Conservation (phyloP, 64 coral and sea anemone species). For the Orbicella faveolata region DNA sequence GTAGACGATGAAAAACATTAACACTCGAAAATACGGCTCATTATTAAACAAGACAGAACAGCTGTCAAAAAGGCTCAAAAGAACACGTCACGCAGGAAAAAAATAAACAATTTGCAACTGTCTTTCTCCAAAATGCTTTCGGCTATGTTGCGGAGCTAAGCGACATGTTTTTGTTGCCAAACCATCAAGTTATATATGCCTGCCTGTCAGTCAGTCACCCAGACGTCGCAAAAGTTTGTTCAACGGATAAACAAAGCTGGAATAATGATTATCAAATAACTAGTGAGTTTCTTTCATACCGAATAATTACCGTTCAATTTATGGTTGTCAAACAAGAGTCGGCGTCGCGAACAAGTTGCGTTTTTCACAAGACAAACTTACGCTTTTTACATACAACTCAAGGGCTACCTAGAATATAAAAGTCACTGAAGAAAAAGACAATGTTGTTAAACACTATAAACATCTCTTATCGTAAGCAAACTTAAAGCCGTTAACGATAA, state of each 20-base stretch:
- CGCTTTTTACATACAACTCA: not conserved
- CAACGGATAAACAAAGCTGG: not conserved
- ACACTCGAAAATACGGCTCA: not conserved
- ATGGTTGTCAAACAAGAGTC: conserved; percentile 3
- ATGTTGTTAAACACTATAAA: not conserved
- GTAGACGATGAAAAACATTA: not conserved
- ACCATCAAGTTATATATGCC: not conserved
- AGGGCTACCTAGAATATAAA: no score
- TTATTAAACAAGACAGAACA: not conserved
- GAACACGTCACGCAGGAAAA: not conserved
- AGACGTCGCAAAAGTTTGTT: not conserved
- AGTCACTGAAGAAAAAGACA: not conserved
- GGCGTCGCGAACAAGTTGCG: not conserved
- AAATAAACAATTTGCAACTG: not conserved
- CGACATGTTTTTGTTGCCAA: not conserved
- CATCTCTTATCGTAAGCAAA: not conserved
- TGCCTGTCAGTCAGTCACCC: not conserved
- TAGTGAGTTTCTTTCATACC: not conserved
- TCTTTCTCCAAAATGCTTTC: not conserved
- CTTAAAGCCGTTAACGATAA: not conserved
- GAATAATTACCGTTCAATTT: not conserved
- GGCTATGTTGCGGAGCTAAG: not conserved
- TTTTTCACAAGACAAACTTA: not conserved
- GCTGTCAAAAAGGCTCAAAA: conserved; percentile 7
- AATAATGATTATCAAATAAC: not conserved